phyloP scores from a whole-genome alignment of 2,113 vertebrate genomes.

The Megaceryle torquata region DNA sequence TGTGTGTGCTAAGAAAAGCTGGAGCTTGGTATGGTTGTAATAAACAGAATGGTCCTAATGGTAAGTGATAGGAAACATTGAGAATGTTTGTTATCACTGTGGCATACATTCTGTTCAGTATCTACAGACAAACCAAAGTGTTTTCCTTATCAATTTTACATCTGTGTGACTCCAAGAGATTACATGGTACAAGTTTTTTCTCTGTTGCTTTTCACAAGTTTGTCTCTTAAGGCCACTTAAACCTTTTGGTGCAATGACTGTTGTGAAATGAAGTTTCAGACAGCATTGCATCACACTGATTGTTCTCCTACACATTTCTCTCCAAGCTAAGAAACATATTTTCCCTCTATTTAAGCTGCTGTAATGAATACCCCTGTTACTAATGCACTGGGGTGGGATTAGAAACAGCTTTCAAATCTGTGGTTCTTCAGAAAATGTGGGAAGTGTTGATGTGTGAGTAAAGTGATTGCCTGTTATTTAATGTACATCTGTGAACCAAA shows the following conservation, averaged over 20 bases:
- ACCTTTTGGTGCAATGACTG: neutral
- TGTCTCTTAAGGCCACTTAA: neutral
- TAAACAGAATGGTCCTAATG: neutral
- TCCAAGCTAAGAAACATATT: neutral
- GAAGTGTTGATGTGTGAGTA: slow-evolving; percentile 10
- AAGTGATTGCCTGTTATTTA: neutral
- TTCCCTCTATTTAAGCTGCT: neutral
- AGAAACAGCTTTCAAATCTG: neutral
- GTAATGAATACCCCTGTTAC: neutral
- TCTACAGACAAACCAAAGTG: neutral
- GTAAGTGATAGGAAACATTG: neutral
- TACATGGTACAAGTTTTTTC: neutral
- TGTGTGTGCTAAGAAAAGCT: neutral
- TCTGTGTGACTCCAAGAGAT: neutral
- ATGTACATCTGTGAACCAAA: neutral
- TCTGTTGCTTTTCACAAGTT: neutral
- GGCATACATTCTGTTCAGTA: neutral
- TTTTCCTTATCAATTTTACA: neutral
- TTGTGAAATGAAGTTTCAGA: neutral
- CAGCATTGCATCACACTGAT: neutral
- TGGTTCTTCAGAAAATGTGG: neutral
- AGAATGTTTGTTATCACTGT: neutral
- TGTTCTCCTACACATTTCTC: neutral
- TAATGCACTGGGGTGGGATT: neutral
- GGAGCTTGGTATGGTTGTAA: neutral